A percentile compares a stretch with the other conserved stretches of the same genome.
Evolutionary conservation across 2,888 invertebrate genomes (phyloP).

Genomic region (Coleophora deauratella): DNA sequence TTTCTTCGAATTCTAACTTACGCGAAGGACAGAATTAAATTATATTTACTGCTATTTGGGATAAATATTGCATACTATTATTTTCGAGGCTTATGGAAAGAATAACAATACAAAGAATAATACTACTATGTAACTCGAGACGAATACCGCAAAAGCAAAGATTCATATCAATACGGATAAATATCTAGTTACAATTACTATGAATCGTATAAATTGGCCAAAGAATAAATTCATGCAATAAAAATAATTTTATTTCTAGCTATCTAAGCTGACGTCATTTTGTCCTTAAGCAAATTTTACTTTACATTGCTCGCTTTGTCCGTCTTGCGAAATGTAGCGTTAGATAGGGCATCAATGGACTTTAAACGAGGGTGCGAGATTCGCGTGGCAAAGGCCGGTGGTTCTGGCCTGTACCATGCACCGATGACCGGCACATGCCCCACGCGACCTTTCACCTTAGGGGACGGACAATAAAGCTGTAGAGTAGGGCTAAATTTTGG

Average conservation of each 20-base stretch:
- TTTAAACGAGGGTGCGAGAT: background rate
- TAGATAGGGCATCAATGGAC: background rate
- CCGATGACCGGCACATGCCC: constrained; percentile 65
- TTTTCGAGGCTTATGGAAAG: background rate
- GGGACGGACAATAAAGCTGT: constrained; percentile 35
- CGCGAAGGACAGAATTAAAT: constrained; percentile 19
- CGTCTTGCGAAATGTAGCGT: no score
- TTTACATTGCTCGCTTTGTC: no score
- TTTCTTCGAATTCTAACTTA: constrained; percentile 20
- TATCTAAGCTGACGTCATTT: no score
- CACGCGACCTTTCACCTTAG: constrained; percentile 66
- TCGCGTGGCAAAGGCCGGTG: constrained; percentile 16
- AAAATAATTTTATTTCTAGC: no score
- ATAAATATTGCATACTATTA: background rate
- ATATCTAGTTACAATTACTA: constrained; percentile 12
- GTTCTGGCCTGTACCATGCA: constrained; percentile 63
- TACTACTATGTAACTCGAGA: background rate
- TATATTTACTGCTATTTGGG: background rate
- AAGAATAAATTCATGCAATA: background rate
- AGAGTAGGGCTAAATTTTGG: constrained; percentile 22
- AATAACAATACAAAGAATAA: no score
- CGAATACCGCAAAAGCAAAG: constrained; percentile 8
- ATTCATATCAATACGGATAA: constrained; percentile 8
- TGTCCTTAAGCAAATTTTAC: no score
- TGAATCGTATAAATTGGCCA: background rate